Base-by-base conservation (phyloP, 2,888 invertebrate genomes). In the Molorchus minor region DNA sequence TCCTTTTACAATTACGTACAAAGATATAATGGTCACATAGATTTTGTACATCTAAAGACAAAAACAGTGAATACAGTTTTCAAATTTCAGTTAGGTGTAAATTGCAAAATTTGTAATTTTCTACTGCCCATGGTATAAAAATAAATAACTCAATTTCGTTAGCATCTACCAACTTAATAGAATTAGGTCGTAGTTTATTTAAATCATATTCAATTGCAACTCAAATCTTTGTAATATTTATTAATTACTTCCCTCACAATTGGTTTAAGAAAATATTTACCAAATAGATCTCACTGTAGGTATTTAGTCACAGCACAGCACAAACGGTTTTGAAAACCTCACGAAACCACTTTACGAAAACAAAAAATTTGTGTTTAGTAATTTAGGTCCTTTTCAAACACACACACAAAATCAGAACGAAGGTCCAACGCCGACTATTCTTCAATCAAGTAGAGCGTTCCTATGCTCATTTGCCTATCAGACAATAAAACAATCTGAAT, bases 401-500 rank as follows among this genome's bases (percentile, higher is more conserved):
- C 49, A 49, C 47, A 19, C 49, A 49, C 38, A 10, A 49, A 19
- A 49, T 38, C 17, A 20, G 29, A 45, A 45, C 17, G 25, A 21
- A 20, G 17, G 38, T 38, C 38, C 49, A 21, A 20, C 36, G 21
- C 49, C 21, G 25, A 49, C 49, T 49, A 38, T 49, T 49, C 49
- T 38, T 49, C 49, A 49, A 38, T 49, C 49, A 49, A 49, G 38
- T 21, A 25, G 19, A 25, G 38, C 49, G 47, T 36, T 49, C 25
- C 49, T 25, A 20, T 49, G 20, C 49, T 29, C 38, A 38, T 49
- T 49, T 43, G 49, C 38, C 38, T 49, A 49, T 49, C 38, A 49
- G 20, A 36, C 38, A 49, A 49, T 49, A 49, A 49, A 49, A 38
- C 36, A 49, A 49, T 29, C 25, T 49, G 49, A 36, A 16, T 49